Evolutionary conservation across 2,888 invertebrate species (phyloP), one percentile per base, ranked within the genome.

Genomic region (Temnothorax rugatulus): DNA sequence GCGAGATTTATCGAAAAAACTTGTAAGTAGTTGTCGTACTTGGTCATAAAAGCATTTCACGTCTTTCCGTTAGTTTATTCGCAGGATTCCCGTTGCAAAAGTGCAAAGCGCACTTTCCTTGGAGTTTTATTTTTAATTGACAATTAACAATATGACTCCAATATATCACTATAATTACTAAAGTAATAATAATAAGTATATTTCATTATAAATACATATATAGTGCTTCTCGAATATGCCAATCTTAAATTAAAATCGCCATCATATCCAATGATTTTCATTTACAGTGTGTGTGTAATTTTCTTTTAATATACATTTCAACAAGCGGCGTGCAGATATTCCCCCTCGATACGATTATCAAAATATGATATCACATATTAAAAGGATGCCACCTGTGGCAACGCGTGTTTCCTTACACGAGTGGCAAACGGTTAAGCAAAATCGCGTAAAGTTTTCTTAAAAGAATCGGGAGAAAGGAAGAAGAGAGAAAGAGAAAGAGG

Each of bases 341-440:
- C 21, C 25, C 21, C 25, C 50, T 52, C 21, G 7, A 8, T 21
- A 7, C 41, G 4, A 52, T 2, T 21, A 38, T 50, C 50, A 41
- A 68, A 76, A 38, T 76, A 63, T 25, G 11, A 57, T 2, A 34
- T 13, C 15, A 21, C 13, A 8, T 13, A 59, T 61, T 15, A 71
- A 54, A 69, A 71, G 25, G 9, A n/a, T n/a, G 34, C 21, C 4
- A 54, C 4, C 18, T 25, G 38, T 5, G n/a, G 57, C 29, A 50
- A 74, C 44, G 34, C 44, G 15, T n/a, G 38, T 63, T 74, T 74
- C 50, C 74, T 74, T 75, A 63, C 41, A 50, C 61, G 38, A 63
- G 29, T n/a, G 11, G 50, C 7, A 74, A 81, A 61, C 41, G 52
- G n/a, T 75, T 71, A 21, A 41, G 41, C n/a, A 61, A 82, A 82